Percentiles rank a stretch among this genome's conserved stretches.
These are phyloP conservation scores for Drosophila setosimentum DNA, from an alignment of 2,888 invertebrate species.

Conservation along the genomic window DNA sequence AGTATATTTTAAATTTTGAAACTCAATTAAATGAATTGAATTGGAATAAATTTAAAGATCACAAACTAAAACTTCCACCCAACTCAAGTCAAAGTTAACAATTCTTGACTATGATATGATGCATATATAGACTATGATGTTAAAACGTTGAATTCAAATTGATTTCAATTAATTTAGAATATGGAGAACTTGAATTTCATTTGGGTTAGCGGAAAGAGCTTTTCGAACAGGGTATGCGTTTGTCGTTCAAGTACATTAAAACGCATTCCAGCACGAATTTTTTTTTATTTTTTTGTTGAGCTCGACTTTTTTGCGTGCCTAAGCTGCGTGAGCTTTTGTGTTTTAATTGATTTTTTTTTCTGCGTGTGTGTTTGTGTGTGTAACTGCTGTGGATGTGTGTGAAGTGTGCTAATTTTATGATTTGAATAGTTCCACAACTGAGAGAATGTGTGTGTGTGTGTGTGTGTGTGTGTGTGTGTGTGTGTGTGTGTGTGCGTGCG, in stretches of 20 bases:
- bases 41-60: background rate
- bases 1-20: background rate
- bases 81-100: background rate
- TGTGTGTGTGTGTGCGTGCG: conserved; percentile 23
- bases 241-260: background rate
- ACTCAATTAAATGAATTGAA: background rate
- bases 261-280: conserved; percentile 35
- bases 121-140: too few species aligned
- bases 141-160: too few species aligned
- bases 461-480: conserved; percentile 21
- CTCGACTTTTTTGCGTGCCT: conserved; percentile 33
- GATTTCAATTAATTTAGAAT: background rate
- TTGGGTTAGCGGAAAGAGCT: background rate
- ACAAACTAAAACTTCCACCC: background rate
- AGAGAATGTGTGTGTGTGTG: conserved; percentile 13
- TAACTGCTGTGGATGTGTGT: conserved; percentile 33
- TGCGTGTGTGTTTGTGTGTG: conserved; percentile 17
- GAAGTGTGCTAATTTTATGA: conserved; percentile 75
- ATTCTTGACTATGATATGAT: too few species aligned
- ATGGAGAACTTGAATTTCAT: background rate
- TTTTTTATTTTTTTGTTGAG: conserved; percentile 23
- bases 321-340: conserved; percentile 67
- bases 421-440: conserved; percentile 58
- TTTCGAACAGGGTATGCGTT: conserved; percentile 22
- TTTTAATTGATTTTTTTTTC: conserved; percentile 73